Percentiles rank a stretch among this genome's conserved stretches.
Conservation (phyloP, 2,888 invertebrate species). For the Cephus rjabovi region DNA sequence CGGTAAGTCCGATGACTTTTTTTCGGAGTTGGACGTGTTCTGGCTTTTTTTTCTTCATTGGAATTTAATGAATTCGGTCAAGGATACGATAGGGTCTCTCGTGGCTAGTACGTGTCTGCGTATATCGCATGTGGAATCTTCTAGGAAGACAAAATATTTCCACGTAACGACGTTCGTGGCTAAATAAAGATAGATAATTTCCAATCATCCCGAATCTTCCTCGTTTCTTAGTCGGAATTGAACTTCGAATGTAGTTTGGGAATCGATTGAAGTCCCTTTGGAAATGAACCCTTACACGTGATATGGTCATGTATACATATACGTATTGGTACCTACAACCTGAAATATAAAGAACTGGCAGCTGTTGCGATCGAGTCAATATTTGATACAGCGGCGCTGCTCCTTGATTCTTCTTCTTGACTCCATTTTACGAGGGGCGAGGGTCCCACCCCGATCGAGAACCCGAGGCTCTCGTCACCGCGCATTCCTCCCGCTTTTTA, state of each 20-base stretch:
- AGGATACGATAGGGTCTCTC: neutral
- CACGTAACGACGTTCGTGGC: neutral
- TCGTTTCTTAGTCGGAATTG: neutral
- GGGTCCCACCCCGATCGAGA: slow-evolving; percentile 35
- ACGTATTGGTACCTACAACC: slow-evolving; percentile 14
- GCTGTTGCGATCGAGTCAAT: slow-evolving; percentile 54
- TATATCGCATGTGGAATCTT: too few relatives aligned
- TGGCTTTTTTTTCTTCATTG: neutral
- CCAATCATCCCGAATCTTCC: too few relatives aligned
- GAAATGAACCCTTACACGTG: slow-evolving; percentile 37
- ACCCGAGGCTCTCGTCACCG: slow-evolving; percentile 31
- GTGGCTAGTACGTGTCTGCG: too few relatives aligned
- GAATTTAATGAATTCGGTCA: neutral
- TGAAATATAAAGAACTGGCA: slow-evolving; percentile 50
- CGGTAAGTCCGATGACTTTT: neutral
- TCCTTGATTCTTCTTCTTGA: slow-evolving; percentile 18
- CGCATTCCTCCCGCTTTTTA: slow-evolving; percentile 57
- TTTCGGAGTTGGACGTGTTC: neutral
- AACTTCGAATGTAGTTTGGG: neutral
- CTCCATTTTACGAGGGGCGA: slow-evolving; percentile 34
- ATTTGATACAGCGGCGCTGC: slow-evolving; percentile 51
- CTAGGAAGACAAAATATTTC: neutral
- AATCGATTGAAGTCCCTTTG: neutral
- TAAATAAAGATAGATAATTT: too few relatives aligned
- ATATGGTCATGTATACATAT: slow-evolving; percentile 18